Base-by-base conservation (phyloP, 2,113 vertebrate species). In the Pleuronectes platessa region DNA sequence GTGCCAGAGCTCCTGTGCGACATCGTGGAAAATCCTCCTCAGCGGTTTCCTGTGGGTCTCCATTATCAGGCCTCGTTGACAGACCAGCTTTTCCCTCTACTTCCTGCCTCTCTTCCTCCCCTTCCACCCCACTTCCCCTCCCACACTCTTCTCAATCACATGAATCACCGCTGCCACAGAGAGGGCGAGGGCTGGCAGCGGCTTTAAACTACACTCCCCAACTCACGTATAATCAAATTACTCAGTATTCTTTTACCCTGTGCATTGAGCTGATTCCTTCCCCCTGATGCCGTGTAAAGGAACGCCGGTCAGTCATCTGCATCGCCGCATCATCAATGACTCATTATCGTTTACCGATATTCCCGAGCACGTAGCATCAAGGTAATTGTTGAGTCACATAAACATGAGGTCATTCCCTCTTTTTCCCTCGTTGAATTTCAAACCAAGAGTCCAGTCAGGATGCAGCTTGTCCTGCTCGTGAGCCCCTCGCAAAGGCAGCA, bases 21-120 rank as follows among this genome's bases (percentile, higher is more conserved):
- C 89, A 90, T 92, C 81, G 89, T 91, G 93, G 92, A 93, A 94
- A 92, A 92, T 90, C 82, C 89, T 89, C 86, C 88, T 90, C 89
- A 78, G 89, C 78, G 21, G 85, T 92, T 94, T 93, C 92, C 92
- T 92, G 89, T 90, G 87, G 83, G 81, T 93, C 88, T 80, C 87
- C 89, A 93, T 89, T 90, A 92, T 93, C 91, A 92, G 92, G 86
- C 87, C 81, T 85, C 77, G 89, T 92, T 87, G 92, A 92, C 90
- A 91, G 91, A 91, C 83, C 92, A 90, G 88, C 88, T 88, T 85
- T 87, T 78, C 88, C 87, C 91, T 88, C 75, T 62, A 81, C 84
- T 92, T 89, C 91, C 89, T 90, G 89, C 86, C 86, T 89, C 86
- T 78, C 79, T 93, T 93, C 90, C 89, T 90, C 82, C 68, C 81